Conservation (phyloP, 1,140 invertebrate genomes). For the Nasonia longicornis region DNA sequence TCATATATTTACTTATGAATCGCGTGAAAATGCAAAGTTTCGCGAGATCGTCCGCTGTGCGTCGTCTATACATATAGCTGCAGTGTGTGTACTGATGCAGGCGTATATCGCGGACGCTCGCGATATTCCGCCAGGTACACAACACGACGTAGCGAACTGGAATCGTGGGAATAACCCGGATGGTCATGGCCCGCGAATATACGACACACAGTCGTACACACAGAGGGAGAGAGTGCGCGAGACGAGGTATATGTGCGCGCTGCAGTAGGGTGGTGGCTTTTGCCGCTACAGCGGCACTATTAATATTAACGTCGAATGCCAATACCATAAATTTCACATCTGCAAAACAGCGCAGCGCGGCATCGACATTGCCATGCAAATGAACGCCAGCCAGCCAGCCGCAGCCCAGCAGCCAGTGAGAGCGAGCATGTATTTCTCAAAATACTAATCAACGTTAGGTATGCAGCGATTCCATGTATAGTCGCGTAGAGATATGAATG, state of each 20-base stretch:
- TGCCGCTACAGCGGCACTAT: constrained; percentile 8
- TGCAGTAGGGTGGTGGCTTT: not conserved
- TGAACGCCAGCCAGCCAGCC: constrained; percentile 12
- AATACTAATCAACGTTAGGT: constrained; percentile 23
- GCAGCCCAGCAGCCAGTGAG: too few relatives aligned
- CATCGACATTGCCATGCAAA: constrained; percentile 30
- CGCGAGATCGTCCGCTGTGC: not conserved
- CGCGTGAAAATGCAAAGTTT: not conserved
- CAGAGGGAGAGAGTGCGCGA: not conserved
- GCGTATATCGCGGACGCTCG: not conserved
- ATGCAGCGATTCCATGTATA: constrained; percentile 4
- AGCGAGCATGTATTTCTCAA: constrained; percentile 6
- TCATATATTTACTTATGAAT: not conserved
- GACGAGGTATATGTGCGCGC: not conserved
- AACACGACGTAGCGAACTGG: constrained; percentile 3
- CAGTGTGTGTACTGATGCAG: not conserved
- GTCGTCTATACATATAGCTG: not conserved
- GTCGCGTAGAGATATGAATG: not conserved
- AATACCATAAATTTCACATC: constrained; percentile 44
- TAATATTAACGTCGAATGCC: constrained; percentile 41
- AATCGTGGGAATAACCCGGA: not conserved
- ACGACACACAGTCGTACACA: not conserved
- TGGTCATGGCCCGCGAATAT: not conserved
- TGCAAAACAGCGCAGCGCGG: constrained; percentile 31
- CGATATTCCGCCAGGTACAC: constrained; percentile 9